Evolutionary conservation across 2,888 invertebrate species (phyloP), one percentile per base, ranked within the genome.

Genomic region (Thecocarcelia acutangulata): DNA sequence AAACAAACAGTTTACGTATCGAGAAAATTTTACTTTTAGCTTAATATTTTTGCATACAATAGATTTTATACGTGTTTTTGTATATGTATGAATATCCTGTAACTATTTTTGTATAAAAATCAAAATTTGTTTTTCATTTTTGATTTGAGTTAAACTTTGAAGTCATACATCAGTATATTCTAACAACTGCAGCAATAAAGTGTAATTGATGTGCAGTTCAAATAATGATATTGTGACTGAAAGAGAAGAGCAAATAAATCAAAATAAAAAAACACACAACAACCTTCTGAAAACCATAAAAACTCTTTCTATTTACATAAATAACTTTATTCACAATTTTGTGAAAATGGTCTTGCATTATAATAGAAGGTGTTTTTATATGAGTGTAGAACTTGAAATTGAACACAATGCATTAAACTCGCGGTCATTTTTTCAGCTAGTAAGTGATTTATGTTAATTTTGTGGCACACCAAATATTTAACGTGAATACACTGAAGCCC

Each of bases 121-220:
- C n/a, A n/a, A n/a, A n/a, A n/a, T 50, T n/a, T 63, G 17, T 66
- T 56, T 61, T 42, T 17, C 2, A 12, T 59, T 73, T 59, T 68
- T 52, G 21, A 59, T 66, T 76, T 66, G 50, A 52, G 40, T 76
- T 46, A 48, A 66, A 68, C 74, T 52, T 77, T 74, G 64, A 61
- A 78, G 74, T 68, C 78, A 69, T 78, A 68, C 69, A 83, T 83
- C 77, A 80, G 85, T 84, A 84, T 81, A 83, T 85, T 84, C 84
- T 85, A 84, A 84, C 84, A 84, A 85, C 83, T 83, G 83, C 84
- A 85, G 83, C 85, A 84, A 84, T 85, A 85, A 84, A 84, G 79
- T 80, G 84, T 85, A 85, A 84, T 85, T 85, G 84, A 85, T 85
- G 85, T 81, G 83, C 84, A 84, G 68, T 83, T 80, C 83, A 76